Percentiles rank a stretch among this genome's conserved stretches.
Evolutionary conservation across 2,113 vertebrate genomes (phyloP).

Genomic region (Machaerirhynchus nigripectus): DNA sequence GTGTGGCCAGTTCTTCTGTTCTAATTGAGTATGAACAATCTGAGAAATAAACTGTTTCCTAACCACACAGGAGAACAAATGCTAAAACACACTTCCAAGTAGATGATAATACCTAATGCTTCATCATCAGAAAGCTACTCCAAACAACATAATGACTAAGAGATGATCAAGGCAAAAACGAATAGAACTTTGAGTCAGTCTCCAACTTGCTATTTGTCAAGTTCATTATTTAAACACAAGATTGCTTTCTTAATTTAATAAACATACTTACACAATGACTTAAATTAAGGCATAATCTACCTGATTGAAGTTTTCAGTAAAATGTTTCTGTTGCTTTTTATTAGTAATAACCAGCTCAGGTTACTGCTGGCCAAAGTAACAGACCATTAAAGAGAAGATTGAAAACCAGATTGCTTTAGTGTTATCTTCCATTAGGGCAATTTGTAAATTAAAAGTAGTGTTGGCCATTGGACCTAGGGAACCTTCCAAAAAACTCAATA

Average conservation of each 20-base stretch:
- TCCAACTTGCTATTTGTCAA: neutral
- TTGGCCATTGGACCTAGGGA: neutral
- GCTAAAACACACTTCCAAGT: neutral
- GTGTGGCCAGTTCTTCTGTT: neutral
- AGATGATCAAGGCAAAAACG: slow-evolving; percentile 15
- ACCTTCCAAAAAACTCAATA: neutral
- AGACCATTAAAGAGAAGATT: neutral
- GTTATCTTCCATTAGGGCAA: neutral
- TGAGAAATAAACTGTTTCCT: neutral
- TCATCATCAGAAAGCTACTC: neutral
- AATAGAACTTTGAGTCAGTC: neutral
- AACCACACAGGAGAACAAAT: neutral
- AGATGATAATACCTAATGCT: neutral
- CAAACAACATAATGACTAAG: neutral
- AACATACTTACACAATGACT: slow-evolving; percentile 34
- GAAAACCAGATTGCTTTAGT: neutral
- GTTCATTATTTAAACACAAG: neutral
- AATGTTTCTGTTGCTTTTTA: slow-evolving; percentile 4
- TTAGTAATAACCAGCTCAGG: neutral
- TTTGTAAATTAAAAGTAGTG: neutral
- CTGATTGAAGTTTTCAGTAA: neutral
- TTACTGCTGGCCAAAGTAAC: neutral
- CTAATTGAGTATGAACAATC: neutral
- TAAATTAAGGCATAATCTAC: slow-evolving; percentile 47
- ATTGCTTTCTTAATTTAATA: neutral